phyloP scores from a whole-genome alignment of 2,888 invertebrate species.

The Agrotis exclamationis region DNA sequence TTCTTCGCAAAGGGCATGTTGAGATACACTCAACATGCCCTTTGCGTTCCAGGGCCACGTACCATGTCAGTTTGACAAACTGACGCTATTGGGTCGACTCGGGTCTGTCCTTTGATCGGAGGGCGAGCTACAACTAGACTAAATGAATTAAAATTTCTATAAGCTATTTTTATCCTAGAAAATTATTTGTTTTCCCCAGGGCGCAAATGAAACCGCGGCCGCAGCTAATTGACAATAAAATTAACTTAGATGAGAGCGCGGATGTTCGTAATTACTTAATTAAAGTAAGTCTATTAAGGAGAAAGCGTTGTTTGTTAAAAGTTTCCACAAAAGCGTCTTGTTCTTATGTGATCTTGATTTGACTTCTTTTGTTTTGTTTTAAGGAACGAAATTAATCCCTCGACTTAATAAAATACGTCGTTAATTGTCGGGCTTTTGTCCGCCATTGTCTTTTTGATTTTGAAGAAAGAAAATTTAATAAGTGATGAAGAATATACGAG shows the following conservation, averaged over 20 bases:
- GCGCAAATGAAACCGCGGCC: conserved; percentile 7
- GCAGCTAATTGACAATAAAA: conserved; percentile 15
- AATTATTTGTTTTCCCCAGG: not conserved
- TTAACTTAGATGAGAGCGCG: conserved; percentile 6
- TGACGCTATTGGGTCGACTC: too few species aligned
- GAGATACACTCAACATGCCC: too few species aligned
- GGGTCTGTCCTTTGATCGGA: too few species aligned
- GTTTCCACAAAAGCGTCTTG: conserved; percentile 41
- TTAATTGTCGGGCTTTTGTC: conserved; percentile 15
- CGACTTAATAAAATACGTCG: conserved; percentile 30
- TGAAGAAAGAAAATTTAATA: not conserved
- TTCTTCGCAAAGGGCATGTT: too few species aligned
- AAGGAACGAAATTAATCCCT: conserved; percentile 38
- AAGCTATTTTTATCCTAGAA: not conserved
- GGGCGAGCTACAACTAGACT: too few species aligned
- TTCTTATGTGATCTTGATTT: conserved; percentile 41
- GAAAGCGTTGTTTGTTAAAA: conserved; percentile 43
- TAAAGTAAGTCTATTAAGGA: conserved; percentile 22
- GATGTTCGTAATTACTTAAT: conserved; percentile 45
- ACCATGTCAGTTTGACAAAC: too few species aligned
- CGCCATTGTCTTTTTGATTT: not conserved
- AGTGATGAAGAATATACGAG: not conserved
- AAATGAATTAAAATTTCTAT: not conserved
- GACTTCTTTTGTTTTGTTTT: conserved; percentile 29
- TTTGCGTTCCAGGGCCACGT: too few species aligned